A percentile compares a stretch with the other conserved stretches of the same genome.
These are phyloP conservation scores for Sylvia atricapilla DNA, from an alignment of 2,113 vertebrate species.

Conservation along the genomic window DNA sequence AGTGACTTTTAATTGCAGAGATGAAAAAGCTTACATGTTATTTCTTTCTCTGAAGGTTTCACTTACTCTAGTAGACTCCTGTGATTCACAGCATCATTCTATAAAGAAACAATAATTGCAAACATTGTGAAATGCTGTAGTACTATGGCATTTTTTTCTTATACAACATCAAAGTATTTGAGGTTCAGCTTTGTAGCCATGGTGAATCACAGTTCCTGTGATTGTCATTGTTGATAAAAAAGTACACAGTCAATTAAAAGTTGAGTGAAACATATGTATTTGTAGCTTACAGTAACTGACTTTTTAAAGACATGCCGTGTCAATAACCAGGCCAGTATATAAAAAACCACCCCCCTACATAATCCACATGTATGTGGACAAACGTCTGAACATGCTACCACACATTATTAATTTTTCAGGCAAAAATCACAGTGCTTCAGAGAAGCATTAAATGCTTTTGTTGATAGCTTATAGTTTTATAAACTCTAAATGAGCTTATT, in stretches of 20 bases:
- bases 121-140: background rate
- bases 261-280: constrained; percentile 45
- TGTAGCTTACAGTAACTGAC: constrained; percentile 56
- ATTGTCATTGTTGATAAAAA: constrained; percentile 29
- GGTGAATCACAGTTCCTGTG: constrained; percentile 8
- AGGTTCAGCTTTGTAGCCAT: constrained; percentile 52
- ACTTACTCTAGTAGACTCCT: background rate
- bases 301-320: background rate
- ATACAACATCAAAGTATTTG: background rate
- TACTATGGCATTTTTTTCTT: background rate
- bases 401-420: constrained; percentile 55
- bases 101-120: background rate
- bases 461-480: constrained; percentile 76
- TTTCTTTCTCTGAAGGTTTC: background rate
- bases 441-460: constrained; percentile 73
- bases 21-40: background rate
- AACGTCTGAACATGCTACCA: background rate
- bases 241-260: constrained; percentile 33
- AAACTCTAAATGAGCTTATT: constrained; percentile 78
- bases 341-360: background rate
- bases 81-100: background rate
- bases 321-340: constrained; percentile 25
- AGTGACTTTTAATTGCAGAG: background rate
- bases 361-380: background rate
- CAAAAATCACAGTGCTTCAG: constrained; percentile 48